phyloP scores from a whole-genome alignment of 2,113 vertebrate species.

The Thalassarche chlororhynchos region DNA sequence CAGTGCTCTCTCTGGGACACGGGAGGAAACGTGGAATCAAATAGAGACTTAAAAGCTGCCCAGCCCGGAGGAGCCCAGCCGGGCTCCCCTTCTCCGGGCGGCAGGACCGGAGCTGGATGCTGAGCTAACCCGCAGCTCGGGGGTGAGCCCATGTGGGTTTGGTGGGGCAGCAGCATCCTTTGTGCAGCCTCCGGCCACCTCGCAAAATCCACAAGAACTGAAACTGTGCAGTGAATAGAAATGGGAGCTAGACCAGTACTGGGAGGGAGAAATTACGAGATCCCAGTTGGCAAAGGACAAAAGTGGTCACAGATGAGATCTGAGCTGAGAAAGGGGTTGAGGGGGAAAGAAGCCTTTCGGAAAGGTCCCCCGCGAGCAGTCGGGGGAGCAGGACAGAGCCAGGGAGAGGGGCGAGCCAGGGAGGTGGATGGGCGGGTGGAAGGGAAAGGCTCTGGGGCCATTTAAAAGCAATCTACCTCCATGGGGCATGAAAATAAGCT shows the following conservation, averaged over 20 bases:
- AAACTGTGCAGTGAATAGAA: neutral
- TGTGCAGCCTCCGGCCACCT: neutral
- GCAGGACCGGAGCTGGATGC: neutral
- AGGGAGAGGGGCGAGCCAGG: neutral
- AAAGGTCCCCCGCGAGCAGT: fast-evolving
- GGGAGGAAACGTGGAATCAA: neutral
- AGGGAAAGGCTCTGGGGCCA: neutral
- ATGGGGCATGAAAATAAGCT: neutral
- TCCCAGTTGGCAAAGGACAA: neutral
- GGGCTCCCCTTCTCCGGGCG: fast-evolving
- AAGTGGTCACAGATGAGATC: neutral
- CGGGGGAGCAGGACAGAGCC: neutral
- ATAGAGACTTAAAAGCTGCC: neutral
- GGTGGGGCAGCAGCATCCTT: neutral
- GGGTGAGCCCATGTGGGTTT: neutral
- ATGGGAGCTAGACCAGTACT: neutral
- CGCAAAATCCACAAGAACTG: neutral
- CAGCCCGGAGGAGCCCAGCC: neutral
- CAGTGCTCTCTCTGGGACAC: fast-evolving
- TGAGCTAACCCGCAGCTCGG: neutral
- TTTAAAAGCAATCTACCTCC: neutral
- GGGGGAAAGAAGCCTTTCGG: neutral
- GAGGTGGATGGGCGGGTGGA: neutral
- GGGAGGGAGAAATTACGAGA: neutral
- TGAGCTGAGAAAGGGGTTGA: neutral